Evolutionary conservation across 2,888 invertebrate genomes (phyloP), one percentile per base, ranked within the genome.

Genomic region (Mythimna ferrago): DNA sequence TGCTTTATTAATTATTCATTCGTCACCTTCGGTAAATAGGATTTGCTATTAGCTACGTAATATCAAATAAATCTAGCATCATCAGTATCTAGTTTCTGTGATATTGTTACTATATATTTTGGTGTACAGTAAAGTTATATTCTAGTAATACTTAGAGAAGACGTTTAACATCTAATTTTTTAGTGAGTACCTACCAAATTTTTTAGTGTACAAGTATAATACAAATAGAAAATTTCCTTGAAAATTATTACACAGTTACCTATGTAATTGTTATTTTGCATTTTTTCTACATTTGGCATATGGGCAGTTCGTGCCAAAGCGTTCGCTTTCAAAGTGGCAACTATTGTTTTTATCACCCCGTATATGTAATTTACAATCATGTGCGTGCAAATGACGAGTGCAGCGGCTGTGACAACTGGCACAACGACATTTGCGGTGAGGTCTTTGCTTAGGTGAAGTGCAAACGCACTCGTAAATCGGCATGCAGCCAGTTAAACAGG

Each of bases 381-480:
- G 71, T 76, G 86, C 76, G 67, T 82, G 72, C 72, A 70, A 78
- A 86, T 71, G 76, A 65, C 74, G 74, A 80, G 82, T 72, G 84
- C 79, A 81, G 62, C 68, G 71, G 76, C 74, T 86, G 83, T 86
- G 79, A 85, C 82, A 85, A 87, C 73, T 86, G 66, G 88, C 85
- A 88, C 87, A 87, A 88, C 76, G 83, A 86, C 86, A 87, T 82
- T 84, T 72, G 74, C 71, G 48, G 73, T 76, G 72, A 80, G 77
- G 63, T 73, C 57, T 76, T 62, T 58, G 71, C 76, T 76, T 76
- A 78, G 77, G 72, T 78, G 74, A 80, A 84, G 80, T 82, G 80
- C 82, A 81, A 79, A 82, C 71, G 73, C 80, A 78, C 75, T 78
- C 77, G 67, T 76, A 80, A 83, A 81, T 61, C 65, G 64, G 76